Evolutionary conservation across 2,888 invertebrate species (phyloP).

Genomic region (Dorcus hopei): DNA sequence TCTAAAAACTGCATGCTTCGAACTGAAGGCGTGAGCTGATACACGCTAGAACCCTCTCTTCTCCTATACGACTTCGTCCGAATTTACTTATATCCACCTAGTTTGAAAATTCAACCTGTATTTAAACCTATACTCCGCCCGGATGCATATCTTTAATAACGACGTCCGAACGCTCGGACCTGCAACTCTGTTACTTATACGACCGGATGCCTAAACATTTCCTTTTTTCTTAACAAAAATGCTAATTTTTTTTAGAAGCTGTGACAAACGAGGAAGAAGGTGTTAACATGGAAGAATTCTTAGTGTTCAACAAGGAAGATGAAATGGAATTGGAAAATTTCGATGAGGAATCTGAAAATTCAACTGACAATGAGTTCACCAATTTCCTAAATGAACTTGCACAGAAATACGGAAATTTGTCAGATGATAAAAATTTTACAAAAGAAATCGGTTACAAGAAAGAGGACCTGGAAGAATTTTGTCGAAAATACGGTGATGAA

Average conservation of each 20-base stretch:
- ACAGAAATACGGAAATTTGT: conserved; percentile 25
- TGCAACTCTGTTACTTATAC: too few species aligned
- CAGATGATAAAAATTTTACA: conserved; percentile 16
- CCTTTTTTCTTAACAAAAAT: too few species aligned
- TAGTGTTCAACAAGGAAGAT: conserved; percentile 53
- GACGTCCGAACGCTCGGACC: too few species aligned
- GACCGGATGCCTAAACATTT: too few species aligned
- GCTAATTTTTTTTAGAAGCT: background rate
- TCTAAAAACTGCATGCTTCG: too few species aligned
- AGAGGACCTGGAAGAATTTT: conserved; percentile 23
- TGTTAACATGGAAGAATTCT: conserved; percentile 61
- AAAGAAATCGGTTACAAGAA: conserved; percentile 1
- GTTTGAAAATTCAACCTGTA: too few species aligned
- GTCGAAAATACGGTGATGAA: conserved; percentile 28
- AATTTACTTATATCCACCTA: too few species aligned
- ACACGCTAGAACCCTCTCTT: too few species aligned
- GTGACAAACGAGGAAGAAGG: conserved; percentile 56
- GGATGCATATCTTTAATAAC: too few species aligned
- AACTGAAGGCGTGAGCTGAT: too few species aligned
- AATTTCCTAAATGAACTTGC: conserved; percentile 24
- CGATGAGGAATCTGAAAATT: conserved; percentile 39
- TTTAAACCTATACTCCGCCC: too few species aligned
- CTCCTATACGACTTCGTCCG: too few species aligned
- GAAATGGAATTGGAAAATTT: conserved; percentile 34
- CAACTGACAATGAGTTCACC: conserved; percentile 35